These are phyloP conservation scores for Cotesia typhae DNA, from an alignment of 1,140 invertebrate species.

Conservation along the genomic window DNA sequence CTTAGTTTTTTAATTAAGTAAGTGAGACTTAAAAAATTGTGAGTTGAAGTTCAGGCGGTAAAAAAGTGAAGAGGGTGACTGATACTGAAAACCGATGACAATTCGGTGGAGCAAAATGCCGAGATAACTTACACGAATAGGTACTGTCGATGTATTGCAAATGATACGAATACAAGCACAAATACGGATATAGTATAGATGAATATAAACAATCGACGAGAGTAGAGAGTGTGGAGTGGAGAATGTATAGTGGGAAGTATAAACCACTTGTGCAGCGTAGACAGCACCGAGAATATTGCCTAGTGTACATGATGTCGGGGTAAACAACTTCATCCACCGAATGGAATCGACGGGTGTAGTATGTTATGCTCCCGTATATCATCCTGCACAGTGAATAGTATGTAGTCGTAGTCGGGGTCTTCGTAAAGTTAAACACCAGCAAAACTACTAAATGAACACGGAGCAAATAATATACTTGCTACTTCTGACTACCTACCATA, in stretches of 20 bases:
- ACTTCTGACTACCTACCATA: no score
- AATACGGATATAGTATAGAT: background rate
- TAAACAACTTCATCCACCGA: slow-evolving; percentile 21
- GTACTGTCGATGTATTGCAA: no score
- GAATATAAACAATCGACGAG: background rate
- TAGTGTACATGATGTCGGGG: background rate
- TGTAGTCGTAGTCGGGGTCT: background rate
- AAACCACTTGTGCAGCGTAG: background rate
- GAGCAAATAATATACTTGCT: slow-evolving; percentile 1
- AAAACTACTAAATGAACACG: slow-evolving; percentile 31
- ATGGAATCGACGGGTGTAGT: slow-evolving; percentile 20
- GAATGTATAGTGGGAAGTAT: background rate
- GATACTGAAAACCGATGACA: no score
- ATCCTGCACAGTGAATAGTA: no score
- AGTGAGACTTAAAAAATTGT: no score
- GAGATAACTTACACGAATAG: no score
- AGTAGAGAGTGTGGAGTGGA: background rate
- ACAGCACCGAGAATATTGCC: slow-evolving; percentile 18
- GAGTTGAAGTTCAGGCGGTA: no score
- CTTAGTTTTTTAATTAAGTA: no score
- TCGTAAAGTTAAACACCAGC: slow-evolving; percentile 25
- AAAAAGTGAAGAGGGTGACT: no score
- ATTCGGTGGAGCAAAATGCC: no score
- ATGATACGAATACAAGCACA: background rate
- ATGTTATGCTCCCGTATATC: slow-evolving; percentile 7